Evolutionary conservation across 2,797 vertebrate species (phyloP).

Genomic region (Fratercula arctica): DNA sequence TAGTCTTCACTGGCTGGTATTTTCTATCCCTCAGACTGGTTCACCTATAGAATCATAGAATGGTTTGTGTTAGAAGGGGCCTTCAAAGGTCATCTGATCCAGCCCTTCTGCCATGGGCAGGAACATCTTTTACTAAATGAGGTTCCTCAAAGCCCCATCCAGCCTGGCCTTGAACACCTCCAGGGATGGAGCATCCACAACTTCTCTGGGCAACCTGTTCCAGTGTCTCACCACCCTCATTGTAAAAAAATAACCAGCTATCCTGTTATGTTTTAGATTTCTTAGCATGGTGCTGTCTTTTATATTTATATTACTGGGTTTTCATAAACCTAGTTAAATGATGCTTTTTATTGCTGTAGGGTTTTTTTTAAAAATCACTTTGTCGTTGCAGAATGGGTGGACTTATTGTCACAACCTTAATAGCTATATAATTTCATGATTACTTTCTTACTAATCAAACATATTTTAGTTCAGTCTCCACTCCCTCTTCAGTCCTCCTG

Average conservation of each 20-base stretch:
- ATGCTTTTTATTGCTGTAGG: background rate
- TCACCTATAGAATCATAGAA: background rate
- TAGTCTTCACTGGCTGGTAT: background rate
- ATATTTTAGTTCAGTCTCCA: background rate
- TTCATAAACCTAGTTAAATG: background rate
- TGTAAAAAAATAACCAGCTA: background rate
- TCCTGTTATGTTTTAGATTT: background rate
- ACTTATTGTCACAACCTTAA: background rate
- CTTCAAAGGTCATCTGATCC: background rate
- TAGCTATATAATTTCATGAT: background rate
- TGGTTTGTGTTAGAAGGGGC: background rate
- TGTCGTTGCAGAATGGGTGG: background rate
- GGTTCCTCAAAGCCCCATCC: background rate
- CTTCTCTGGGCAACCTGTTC: background rate
- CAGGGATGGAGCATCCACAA: background rate
- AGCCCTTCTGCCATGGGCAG: background rate
- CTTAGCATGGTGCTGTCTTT: background rate
- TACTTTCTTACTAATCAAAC: background rate
- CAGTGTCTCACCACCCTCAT: background rate
- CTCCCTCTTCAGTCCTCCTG: background rate
- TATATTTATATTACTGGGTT: background rate
- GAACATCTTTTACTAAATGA: background rate
- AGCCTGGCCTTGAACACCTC: background rate
- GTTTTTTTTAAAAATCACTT: background rate
- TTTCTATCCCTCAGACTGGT: background rate